These are phyloP conservation scores for Meleagris gallopavo DNA, from an alignment of 2,113 vertebrate genomes.

Conservation along the genomic window DNA sequence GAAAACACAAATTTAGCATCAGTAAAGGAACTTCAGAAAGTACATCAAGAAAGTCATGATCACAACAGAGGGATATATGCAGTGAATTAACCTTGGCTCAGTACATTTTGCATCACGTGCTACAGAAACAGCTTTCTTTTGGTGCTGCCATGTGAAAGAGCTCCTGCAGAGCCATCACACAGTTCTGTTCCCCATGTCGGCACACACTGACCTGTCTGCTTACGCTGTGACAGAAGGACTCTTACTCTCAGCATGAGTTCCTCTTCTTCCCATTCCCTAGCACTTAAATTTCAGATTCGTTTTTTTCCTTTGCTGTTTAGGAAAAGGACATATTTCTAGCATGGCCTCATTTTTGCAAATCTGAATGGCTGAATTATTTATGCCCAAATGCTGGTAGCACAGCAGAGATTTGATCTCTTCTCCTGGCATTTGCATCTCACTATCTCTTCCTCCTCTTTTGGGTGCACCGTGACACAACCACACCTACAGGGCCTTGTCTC, in stretches of 20 bases:
- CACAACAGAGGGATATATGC: not conserved
- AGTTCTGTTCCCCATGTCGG: not conserved
- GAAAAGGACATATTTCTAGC: not conserved
- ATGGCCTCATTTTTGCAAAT: not conserved
- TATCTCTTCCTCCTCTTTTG: not conserved
- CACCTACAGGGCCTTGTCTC: not conserved
- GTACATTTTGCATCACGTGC: not conserved
- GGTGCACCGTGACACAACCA: not conserved
- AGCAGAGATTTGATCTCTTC: not conserved
- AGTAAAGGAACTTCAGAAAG: not conserved
- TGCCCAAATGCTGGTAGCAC: not conserved
- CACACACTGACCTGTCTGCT: not conserved
- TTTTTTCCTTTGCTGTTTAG: not conserved
- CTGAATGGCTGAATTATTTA: not conserved
- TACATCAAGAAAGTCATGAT: fast-evolving
- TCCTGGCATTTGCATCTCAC: not conserved
- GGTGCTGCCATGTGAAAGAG: not conserved
- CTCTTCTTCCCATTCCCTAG: not conserved
- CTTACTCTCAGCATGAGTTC: not conserved
- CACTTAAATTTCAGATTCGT: not conserved
- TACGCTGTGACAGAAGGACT: not conserved
- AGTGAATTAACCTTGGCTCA: not conserved
- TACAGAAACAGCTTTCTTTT: not conserved
- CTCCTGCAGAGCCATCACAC: not conserved
- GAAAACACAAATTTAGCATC: not conserved